A percentile compares a stretch with the other conserved stretches of the same genome.
phyloP scores from a whole-genome alignment of 2,113 vertebrate genomes.

The Sciurus niger region DNA sequence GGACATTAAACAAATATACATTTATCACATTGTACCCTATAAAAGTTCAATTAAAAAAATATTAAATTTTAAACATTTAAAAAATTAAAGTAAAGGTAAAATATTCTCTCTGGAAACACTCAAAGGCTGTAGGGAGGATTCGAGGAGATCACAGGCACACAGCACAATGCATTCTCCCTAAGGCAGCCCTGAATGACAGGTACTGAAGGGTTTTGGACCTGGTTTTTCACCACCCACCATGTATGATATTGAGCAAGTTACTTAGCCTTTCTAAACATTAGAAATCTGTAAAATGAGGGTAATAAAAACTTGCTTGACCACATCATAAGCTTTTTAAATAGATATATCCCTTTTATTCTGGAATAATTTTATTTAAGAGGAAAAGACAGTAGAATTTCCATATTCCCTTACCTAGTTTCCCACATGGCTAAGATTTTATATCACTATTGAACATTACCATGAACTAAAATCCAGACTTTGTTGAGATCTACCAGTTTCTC shows the following conservation, averaged over 20 bases:
- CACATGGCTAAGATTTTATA: background rate
- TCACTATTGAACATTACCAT: background rate
- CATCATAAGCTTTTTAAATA: background rate
- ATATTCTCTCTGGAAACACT: background rate
- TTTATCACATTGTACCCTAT: background rate
- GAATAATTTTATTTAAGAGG: conserved; percentile 30
- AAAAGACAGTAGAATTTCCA: background rate
- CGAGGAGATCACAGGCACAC: fast-evolving
- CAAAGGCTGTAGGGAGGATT: background rate
- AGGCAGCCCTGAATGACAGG: background rate
- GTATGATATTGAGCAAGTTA: background rate
- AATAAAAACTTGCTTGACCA: background rate
- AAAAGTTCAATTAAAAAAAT: background rate
- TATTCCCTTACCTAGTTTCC: background rate
- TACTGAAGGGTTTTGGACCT: background rate
- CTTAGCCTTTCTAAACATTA: background rate
- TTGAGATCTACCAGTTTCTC: background rate
- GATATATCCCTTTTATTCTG: background rate
- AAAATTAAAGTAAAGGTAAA: background rate
- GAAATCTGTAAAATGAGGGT: background rate
- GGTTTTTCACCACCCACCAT: background rate
- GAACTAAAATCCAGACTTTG: background rate
- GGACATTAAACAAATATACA: background rate
- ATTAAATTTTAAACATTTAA: background rate
- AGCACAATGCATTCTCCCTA: background rate